Conservation (phyloP, 2,797 vertebrate genomes). For the Fratercula arctica region DNA sequence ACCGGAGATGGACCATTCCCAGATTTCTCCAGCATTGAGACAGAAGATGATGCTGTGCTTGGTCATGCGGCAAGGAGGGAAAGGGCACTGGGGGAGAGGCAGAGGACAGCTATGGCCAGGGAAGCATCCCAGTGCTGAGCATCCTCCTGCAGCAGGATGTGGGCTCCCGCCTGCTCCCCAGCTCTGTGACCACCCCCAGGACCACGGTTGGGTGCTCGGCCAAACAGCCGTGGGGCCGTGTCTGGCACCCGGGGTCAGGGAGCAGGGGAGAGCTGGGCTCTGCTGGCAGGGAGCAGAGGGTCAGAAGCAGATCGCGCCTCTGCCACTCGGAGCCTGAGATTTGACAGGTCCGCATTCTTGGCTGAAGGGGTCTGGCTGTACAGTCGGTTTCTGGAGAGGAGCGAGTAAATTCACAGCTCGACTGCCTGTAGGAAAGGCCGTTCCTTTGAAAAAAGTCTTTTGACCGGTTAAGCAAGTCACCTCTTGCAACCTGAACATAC, state of each 20-base stretch:
- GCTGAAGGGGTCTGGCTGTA: constrained; percentile 37
- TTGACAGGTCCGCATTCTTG: constrained; percentile 63
- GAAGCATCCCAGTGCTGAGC: background rate
- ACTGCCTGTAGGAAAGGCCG: background rate
- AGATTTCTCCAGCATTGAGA: rapidly evolving
- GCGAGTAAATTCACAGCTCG: background rate
- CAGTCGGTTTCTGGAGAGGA: background rate
- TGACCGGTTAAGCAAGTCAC: background rate
- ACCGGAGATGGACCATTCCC: rapidly evolving
- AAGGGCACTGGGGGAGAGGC: background rate
- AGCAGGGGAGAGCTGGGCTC: background rate
- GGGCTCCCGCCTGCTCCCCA: background rate
- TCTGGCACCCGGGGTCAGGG: constrained; percentile 19
- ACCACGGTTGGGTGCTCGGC: background rate
- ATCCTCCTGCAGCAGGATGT: background rate
- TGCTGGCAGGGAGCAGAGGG: constrained; percentile 35
- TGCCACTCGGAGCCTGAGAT: constrained; percentile 19
- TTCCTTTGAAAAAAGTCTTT: background rate
- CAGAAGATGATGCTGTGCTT: rapidly evolving
- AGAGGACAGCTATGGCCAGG: background rate
- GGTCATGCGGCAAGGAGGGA: background rate
- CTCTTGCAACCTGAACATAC: background rate
- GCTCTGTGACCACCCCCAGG: background rate
- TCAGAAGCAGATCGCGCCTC: background rate
- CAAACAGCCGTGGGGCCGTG: background rate